Percentiles rank a stretch among this genome's conserved stretches.
phyloP scores from a whole-genome alignment of 2,888 invertebrate species.

The Pachliopta kotzebuea region DNA sequence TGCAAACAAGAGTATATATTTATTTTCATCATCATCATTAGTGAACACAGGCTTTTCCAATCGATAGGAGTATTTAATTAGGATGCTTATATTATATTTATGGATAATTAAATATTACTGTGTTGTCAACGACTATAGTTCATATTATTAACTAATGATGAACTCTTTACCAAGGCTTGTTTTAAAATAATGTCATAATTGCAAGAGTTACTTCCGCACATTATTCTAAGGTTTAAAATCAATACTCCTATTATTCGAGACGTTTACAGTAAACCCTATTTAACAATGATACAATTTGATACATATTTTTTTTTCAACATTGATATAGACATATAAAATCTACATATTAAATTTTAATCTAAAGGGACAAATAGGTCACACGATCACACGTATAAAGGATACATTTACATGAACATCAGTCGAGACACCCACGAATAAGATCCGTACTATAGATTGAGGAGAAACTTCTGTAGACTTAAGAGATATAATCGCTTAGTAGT shows the following conservation, averaged over 20 bases:
- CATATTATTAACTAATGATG: too few species aligned
- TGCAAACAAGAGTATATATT: not conserved
- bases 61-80: too few species aligned
- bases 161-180: too few species aligned
- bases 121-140: too few species aligned
- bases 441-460: not conserved
- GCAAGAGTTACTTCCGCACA: too few species aligned
- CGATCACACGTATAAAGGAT: slow-evolving; percentile 15
- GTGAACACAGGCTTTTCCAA: too few species aligned
- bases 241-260: slow-evolving; percentile 5
- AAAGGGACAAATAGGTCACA: slow-evolving; percentile 37
- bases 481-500: slow-evolving; percentile 9
- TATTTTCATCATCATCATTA: too few species aligned
- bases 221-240: slow-evolving; percentile 1
- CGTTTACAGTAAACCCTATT: slow-evolving; percentile 9
- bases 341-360: slow-evolving; percentile 36
- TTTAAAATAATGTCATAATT: too few species aligned
- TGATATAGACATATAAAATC: slow-evolving; percentile 43
- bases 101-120: too few species aligned
- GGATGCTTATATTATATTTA: too few species aligned
- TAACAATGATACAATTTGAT: slow-evolving; percentile 27
- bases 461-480: not conserved
- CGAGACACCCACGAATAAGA: slow-evolving; percentile 11
- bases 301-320: slow-evolving; percentile 21
- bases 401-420: slow-evolving; percentile 12